These are phyloP conservation scores for Coendou prehensilis DNA, from an alignment of 2,797 vertebrate species.

Conservation along the genomic window DNA sequence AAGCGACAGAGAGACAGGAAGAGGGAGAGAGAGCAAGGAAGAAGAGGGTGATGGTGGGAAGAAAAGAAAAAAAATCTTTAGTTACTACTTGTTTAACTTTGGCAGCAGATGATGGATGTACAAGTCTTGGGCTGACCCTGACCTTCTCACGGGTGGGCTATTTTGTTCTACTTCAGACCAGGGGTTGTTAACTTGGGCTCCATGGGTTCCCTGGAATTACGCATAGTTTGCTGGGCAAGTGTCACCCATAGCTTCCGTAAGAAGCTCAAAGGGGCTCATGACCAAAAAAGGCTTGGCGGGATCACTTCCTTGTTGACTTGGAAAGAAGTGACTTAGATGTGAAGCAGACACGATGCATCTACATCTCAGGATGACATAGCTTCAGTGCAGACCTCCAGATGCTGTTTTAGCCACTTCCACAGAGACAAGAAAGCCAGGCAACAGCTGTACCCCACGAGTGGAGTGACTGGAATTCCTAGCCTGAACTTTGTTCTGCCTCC, in stretches of 20 bases:
- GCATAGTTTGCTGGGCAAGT: not conserved
- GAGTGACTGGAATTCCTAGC: not conserved
- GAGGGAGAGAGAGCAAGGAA: not conserved
- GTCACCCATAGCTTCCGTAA: not conserved
- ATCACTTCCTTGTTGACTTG: not conserved
- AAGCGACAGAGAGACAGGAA: not conserved
- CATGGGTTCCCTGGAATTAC: not conserved
- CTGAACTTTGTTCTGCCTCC: not conserved
- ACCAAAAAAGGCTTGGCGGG: not conserved
- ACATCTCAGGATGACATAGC: not conserved
- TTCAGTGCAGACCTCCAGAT: not conserved
- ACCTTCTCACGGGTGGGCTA: not conserved
- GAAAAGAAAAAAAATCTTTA: not conserved
- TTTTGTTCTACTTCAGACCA: not conserved
- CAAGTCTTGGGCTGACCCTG: not conserved
- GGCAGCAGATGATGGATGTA: slow-evolving; percentile 20
- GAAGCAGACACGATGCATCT: not conserved
- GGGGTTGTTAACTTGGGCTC: not conserved
- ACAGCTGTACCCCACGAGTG: not conserved
- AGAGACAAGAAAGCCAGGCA: not conserved
- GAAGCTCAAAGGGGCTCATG: slow-evolving; percentile 15
- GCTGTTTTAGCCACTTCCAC: not conserved
- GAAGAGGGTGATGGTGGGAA: slow-evolving; percentile 53
- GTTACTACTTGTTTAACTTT: slow-evolving; percentile 65
- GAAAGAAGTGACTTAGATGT: not conserved